Conservation (phyloP, 2,113 vertebrate species). For the Cyprinus carpio region DNA sequence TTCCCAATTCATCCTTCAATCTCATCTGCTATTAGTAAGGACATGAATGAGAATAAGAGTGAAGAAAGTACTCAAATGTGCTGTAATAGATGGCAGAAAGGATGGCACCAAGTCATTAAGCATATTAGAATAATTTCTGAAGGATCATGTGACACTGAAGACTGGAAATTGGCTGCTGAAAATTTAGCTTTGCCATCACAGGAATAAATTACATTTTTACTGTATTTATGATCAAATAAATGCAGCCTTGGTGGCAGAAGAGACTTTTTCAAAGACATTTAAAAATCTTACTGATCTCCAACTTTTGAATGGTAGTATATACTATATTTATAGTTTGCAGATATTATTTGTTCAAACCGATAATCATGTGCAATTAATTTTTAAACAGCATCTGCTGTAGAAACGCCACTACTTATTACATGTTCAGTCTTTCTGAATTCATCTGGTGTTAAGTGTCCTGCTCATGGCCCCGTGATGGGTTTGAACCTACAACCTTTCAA, state of each 20-base stretch:
- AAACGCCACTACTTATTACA: neutral
- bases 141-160: neutral
- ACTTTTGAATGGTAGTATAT: too few species aligned
- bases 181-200: neutral
- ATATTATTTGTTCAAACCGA: neutral
- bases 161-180: neutral
- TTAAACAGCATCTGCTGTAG: neutral
- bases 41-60: neutral
- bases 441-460: neutral
- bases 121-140: neutral
- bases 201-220: neutral
- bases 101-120: neutral
- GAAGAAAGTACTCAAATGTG: neutral
- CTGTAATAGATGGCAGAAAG: neutral
- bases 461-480: neutral
- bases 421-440: neutral
- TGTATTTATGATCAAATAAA: too few species aligned
- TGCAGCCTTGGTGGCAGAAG: neutral
- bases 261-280: neutral
- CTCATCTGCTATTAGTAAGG: neutral
- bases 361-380: neutral
- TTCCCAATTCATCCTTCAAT: neutral
- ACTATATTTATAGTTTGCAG: too few species aligned
- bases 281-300: too few species aligned
- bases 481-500: neutral